Conservation (phyloP, 2,113 vertebrate genomes). For the Oriolus oriolus region DNA sequence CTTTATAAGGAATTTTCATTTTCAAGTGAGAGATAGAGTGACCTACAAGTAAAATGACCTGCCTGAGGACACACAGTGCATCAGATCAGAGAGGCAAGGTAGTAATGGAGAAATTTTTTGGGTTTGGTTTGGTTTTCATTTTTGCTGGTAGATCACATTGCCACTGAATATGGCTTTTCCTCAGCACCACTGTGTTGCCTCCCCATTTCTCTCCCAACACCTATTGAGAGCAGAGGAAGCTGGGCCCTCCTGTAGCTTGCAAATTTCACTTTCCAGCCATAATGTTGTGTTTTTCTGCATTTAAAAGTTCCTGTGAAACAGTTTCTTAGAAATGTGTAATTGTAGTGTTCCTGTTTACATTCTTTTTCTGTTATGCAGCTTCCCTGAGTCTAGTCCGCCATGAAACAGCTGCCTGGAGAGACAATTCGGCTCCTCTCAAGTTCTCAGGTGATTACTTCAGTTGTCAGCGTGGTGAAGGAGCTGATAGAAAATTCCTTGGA, state of each 20-base stretch:
- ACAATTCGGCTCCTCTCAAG: slow-evolving; percentile 87
- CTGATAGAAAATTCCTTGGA: slow-evolving; percentile 93
- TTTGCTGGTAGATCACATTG: neutral
- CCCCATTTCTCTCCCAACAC: neutral
- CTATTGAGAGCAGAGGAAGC: neutral
- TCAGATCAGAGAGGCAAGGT: neutral
- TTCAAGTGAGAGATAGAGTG: neutral
- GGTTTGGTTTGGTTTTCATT: neutral
- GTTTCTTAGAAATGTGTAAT: neutral
- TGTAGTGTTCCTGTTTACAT: neutral
- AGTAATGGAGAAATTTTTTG: neutral
- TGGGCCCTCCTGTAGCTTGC: neutral
- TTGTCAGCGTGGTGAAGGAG: slow-evolving; percentile 91
- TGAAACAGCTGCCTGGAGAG: slow-evolving; percentile 87
- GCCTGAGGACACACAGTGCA: neutral
- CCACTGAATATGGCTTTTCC: neutral
- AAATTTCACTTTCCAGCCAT: neutral
- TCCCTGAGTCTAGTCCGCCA: slow-evolving; percentile 39
- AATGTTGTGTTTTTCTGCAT: neutral
- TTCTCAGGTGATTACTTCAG: slow-evolving; percentile 89
- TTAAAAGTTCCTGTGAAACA: neutral
- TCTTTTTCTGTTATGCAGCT: neutral
- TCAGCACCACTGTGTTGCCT: neutral
- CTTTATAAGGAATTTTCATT: neutral
- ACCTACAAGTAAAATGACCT: neutral